phyloP scores from a whole-genome alignment of 1,140 invertebrate genomes.

The Drosophila jambulina region DNA sequence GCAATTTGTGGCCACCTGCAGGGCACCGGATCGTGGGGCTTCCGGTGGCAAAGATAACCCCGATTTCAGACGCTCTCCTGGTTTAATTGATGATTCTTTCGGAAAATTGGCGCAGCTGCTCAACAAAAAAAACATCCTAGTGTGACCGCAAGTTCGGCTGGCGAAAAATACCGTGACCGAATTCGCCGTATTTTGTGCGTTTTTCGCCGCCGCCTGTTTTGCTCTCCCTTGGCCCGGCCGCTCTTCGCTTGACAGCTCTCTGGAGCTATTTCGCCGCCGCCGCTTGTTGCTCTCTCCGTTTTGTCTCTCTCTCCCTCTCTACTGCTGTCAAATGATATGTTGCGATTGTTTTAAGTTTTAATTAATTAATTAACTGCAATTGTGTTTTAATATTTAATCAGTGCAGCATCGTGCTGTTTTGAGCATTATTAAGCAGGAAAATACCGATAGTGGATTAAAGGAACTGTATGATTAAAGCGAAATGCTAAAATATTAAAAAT shows the following conservation, averaged over 20 bases:
- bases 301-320: neutral
- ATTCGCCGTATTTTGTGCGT: neutral
- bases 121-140: slow-evolving; percentile 5
- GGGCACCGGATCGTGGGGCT: slow-evolving; percentile 5
- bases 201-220: slow-evolving; percentile 1
- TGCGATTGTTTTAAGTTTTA: slow-evolving; percentile 1
- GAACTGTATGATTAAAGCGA: too few relatives aligned
- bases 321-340: neutral
- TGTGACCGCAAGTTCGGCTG: neutral
- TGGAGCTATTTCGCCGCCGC: slow-evolving; percentile 4
- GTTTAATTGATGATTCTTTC: slow-evolving; percentile 38
- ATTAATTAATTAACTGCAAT: slow-evolving; percentile 12
- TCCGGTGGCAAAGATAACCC: slow-evolving; percentile 6
- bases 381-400: slow-evolving; percentile 13
- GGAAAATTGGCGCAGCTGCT: slow-evolving; percentile 28
- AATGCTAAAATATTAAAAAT: too few relatives aligned
- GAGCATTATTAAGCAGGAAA: slow-evolving; percentile 1
- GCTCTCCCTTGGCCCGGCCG: too few relatives aligned
- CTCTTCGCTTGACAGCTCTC: neutral
- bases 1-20: slow-evolving; percentile 2
- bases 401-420: neutral
- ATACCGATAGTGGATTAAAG: too few relatives aligned
- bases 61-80: slow-evolving; percentile 16
- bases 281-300: neutral
- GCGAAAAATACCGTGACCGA: neutral